phyloP scores from a whole-genome alignment of 2,888 invertebrate genomes.

The Andrena marginata region DNA sequence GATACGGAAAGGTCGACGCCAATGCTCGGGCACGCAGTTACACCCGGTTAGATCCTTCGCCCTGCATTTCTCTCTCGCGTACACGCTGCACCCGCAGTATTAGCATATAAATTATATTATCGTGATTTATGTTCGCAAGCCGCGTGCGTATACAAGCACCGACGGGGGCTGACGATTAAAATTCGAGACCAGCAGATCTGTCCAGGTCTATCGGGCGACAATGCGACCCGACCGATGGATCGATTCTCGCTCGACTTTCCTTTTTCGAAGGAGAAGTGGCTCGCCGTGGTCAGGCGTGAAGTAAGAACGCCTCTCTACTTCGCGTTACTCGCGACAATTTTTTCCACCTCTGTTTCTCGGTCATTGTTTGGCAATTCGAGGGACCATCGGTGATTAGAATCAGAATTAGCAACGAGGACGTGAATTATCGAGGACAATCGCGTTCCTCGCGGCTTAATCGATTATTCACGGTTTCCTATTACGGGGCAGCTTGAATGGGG shows the following conservation, averaged over 20 bases:
- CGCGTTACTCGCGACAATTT: neutral
- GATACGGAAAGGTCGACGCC: constrained; percentile 44
- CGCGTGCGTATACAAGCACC: constrained; percentile 60
- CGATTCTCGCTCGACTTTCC: constrained; percentile 38
- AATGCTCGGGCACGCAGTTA: constrained; percentile 54
- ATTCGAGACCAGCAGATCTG: constrained; percentile 61
- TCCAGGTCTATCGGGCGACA: constrained; percentile 26
- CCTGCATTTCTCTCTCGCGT: constrained; percentile 58
- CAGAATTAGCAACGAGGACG: neutral
- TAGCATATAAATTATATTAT: constrained; percentile 84
- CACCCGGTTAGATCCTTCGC: constrained; percentile 50
- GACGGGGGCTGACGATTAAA: constrained; percentile 77
- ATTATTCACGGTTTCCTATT: constrained; percentile 27
- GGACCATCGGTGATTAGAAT: neutral
- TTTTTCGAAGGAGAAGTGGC: constrained; percentile 18
- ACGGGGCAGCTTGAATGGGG: neutral
- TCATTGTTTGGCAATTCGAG: neutral
- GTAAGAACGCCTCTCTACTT: neutral
- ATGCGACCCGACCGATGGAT: constrained; percentile 9
- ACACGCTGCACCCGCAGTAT: constrained; percentile 74
- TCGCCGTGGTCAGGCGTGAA: constrained; percentile 1
- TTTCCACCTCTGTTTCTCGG: neutral
- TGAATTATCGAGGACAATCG: neutral
- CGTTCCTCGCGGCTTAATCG: constrained; percentile 12
- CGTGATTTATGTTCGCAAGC: constrained; percentile 81